A percentile compares a stretch with the other conserved stretches of the same genome.
Evolutionary conservation across 2,888 invertebrate genomes (phyloP).

Genomic region (Lysandra bellargus): DNA sequence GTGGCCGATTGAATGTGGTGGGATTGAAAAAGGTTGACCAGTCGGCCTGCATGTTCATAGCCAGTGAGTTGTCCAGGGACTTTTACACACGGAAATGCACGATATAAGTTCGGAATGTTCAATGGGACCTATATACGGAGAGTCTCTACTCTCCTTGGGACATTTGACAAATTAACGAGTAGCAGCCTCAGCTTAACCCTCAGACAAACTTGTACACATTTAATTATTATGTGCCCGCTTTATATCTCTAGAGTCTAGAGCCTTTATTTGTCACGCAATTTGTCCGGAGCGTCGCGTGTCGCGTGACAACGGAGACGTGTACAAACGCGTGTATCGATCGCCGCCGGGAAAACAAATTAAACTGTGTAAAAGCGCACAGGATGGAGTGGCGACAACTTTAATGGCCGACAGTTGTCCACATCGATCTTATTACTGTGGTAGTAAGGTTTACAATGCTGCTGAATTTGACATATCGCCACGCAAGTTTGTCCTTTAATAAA

Average conservation of each 20-base stretch:
- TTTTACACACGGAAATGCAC: background rate
- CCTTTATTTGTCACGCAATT: background rate
- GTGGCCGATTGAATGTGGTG: background rate
- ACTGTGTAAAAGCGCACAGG: conserved; percentile 41
- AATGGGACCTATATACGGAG: too few species aligned
- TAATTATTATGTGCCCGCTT: background rate
- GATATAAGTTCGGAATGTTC: too few species aligned
- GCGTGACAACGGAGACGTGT: conserved; percentile 45
- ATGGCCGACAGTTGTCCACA: background rate
- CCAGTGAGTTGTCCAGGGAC: background rate
- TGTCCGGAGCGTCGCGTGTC: background rate
- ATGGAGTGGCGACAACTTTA: conserved; percentile 31
- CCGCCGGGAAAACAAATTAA: conserved; percentile 62
- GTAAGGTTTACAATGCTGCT: background rate
- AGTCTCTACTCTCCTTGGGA: too few species aligned
- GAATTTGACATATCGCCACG: too few species aligned
- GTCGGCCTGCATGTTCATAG: background rate
- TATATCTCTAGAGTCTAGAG: background rate
- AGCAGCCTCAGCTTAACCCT: background rate
- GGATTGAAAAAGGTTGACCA: too few species aligned
- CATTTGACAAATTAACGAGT: background rate
- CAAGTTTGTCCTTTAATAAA: background rate
- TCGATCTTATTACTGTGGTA: background rate
- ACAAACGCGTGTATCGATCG: conserved; percentile 57
- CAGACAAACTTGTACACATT: background rate